Base-by-base conservation (phyloP, 2,797 vertebrate genomes). In the Diplodus puntazzo region DNA sequence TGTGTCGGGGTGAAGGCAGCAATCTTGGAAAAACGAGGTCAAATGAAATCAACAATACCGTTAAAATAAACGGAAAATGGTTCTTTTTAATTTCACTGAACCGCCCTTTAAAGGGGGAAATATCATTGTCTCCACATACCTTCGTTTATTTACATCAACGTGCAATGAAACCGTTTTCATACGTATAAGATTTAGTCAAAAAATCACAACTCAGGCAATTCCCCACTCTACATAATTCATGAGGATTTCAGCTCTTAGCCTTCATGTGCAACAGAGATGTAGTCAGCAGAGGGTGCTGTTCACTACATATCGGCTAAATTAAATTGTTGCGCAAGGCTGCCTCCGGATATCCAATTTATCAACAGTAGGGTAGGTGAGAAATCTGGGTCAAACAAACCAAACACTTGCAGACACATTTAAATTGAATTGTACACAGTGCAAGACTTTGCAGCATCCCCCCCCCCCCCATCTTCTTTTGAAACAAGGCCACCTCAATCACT, bases 391-490 rank as follows among this genome's bases (percentile, higher is more conserved):
- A 91, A 93, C 84, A 91, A 91, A 91, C 71, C 88, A 88, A 91
- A 92, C 88, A 92, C 92, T 92, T 77, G 81, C 84, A 90, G 94
- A 94, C 94, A 94, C 93, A 91, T 93, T 95, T 89, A 92, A 95
- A 96, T 95, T 92, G 94, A 96, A 93, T 85, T 85, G 95, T 82
- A 83, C 83, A 76, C 75, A n/a, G 87, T 3, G 63, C 63, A 81
- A 87, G 73, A 84, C 78, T 80, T 75, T 84, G 75, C 61, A 60
- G 75, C 53, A 18, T 68, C 72, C 62, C 48, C 59, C 21, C 11
- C 3, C 62, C 59, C 25, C 11, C 3, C 62, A 39, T 72, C 63
- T 80, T 84, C 69, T 61, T 82, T 80, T 85, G 79, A 92, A 91
- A 91, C 87, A 88, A 92, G 90, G 89, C 88, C 90, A 92, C 85